Evolutionary conservation across 2,113 vertebrate genomes (phyloP).

Genomic region (Uropsilus gracilis): DNA sequence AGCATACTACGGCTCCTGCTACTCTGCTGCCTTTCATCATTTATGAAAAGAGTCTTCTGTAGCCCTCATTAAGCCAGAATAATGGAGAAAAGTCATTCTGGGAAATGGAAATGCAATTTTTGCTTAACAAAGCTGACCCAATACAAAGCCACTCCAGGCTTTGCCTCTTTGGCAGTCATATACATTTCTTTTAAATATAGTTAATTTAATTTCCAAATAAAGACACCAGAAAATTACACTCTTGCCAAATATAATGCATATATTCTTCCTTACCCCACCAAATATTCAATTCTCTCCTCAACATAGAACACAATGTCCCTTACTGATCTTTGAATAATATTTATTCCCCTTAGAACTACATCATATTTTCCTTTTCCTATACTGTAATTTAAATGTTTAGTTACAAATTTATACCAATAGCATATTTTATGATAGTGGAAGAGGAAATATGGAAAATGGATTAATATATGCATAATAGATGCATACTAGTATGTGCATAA

Average conservation of each 20-base stretch:
- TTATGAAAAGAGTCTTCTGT: neutral
- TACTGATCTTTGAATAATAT: neutral
- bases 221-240: neutral
- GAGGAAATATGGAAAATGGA: neutral
- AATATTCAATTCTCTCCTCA: neutral
- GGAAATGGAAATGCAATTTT: neutral
- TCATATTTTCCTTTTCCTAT: neutral
- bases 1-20: neutral
- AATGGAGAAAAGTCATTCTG: neutral
- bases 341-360: neutral
- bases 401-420: neutral
- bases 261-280: neutral
- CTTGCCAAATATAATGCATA: neutral
- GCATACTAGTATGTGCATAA: neutral
- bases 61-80: neutral
- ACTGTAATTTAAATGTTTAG: neutral
- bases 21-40: neutral
- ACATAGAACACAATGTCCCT: neutral
- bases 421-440: neutral
- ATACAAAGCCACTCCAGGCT: neutral
- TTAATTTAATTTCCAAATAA: slow-evolving; percentile 37
- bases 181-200: neutral
- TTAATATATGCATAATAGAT: neutral
- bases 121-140: neutral
- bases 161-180: neutral